Evolutionary conservation across 2,888 invertebrate species (phyloP), one percentile per base, ranked within the genome.

Genomic region (Stenichneumon culpator): DNA sequence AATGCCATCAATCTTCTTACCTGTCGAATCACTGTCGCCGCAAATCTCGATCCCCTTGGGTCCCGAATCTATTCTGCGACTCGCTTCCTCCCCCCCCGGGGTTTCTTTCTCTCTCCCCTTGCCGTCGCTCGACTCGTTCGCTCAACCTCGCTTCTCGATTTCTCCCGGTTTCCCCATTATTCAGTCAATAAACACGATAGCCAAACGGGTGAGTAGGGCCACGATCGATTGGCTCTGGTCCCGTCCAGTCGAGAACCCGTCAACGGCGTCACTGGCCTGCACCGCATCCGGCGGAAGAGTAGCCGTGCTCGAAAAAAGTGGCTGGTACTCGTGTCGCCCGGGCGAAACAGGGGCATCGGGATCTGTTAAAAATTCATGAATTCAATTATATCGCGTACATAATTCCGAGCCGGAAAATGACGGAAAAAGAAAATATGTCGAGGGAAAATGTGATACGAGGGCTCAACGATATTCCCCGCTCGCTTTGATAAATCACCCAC

Each of bases 21-120:
- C 65, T 78, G 82, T 86, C 86, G 86, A 87, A 86, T 86, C 87
- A 84, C 80, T 84, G 82, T 86, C 84, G 75, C 80, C 84, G 80
- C 82, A 87, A 86, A 87, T 86, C 86, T 84, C 75, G 60, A 47
- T 57, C 65, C 79, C 81, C 81, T 79, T 65, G 78, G 80, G 67
- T 79, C 68, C 81, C 28, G 69, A 79, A 83, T 78, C 77, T 85
- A 81, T 69, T 75, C 57, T 74, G 39, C 73, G 69, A 84, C 57
- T 70, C 44, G 0, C 14, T 1, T 16, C 11, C 14, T 3, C 44
- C 44, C 44, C 44, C 14, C 44, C 16, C 2, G 44, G 3, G 44
- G 44, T 44, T 44, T 44, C 44, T 44, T 4, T 60, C 57, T 63
- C 44, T 50, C 39, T n/a, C 19, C 36, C 65, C 57, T 69, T 44